phyloP scores from a whole-genome alignment of 1,140 invertebrate genomes.

The Venturia canescens region DNA sequence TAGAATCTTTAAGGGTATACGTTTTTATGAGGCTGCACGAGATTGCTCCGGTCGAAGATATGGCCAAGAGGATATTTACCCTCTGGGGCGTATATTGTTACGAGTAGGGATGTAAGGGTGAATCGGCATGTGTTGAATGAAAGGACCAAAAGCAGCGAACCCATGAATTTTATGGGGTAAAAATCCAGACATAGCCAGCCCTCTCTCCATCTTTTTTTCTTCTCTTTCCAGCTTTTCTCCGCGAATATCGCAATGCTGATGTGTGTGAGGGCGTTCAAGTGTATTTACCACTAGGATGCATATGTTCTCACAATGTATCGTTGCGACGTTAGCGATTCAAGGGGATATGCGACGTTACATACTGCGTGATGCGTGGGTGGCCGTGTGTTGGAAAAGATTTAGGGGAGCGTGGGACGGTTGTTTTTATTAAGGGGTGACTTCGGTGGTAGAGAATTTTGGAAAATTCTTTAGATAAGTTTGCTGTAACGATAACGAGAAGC shows the following conservation, averaged over 20 bases:
- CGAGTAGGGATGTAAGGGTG: not conserved
- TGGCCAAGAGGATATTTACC: not conserved
- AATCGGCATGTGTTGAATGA: not conserved
- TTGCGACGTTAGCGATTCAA: too few relatives aligned
- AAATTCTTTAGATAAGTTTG: too few relatives aligned
- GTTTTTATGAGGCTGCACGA: not conserved
- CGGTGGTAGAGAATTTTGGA: too few relatives aligned
- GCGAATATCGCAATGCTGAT: not conserved
- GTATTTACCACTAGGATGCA: not conserved
- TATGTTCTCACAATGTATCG: not conserved
- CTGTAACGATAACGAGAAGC: too few relatives aligned
- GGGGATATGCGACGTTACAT: too few relatives aligned
- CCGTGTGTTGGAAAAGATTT: too few relatives aligned
- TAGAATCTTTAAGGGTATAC: constrained; percentile 2
- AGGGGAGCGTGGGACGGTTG: too few relatives aligned
- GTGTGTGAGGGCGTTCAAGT: not conserved
- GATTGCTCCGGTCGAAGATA: not conserved
- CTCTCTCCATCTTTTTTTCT: not conserved
- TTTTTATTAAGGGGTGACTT: too few relatives aligned
- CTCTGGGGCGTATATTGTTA: not conserved
- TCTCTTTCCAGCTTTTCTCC: not conserved
- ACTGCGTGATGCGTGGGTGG: too few relatives aligned
- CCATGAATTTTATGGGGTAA: constrained; percentile 8
- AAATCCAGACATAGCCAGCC: not conserved
- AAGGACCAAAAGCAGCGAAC: not conserved